Base-by-base conservation (phyloP, 2,797 vertebrate genomes). In the Chloroceryle amazona region DNA sequence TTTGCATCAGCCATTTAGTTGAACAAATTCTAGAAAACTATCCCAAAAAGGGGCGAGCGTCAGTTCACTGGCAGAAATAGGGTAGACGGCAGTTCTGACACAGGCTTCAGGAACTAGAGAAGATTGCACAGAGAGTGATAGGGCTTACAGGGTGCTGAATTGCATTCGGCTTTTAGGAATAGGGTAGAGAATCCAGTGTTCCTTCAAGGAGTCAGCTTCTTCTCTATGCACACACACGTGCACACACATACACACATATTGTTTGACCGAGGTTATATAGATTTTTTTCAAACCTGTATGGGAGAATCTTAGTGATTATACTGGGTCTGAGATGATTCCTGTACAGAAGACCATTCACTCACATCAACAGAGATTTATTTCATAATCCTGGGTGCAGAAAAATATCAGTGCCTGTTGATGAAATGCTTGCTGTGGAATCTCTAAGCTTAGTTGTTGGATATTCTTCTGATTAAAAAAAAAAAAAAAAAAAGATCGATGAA, bases 401-500 rank as follows among this genome's bases (percentile, higher is more conserved):
- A 95, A 78, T 89, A 89, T 72, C 65, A 31, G 54, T 31, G 75
- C 54, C 44, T 51, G 51, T 39, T 93, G 94, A 90, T 94, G 72
- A 87, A 93, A 93, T 81, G n/a, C 62, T 93, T 81, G 62, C 65
- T 81, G 49, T 89, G 68, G 81, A 78, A 80, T 68, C 65, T 68
- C 37, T 57, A 35, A n/a, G 55, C 68, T 95, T 86, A 81, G 46
- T 33, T 86, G 84, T 68, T 89, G 68, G 81, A 66, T 81, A 88
- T n/a, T 75, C 37, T 63, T 86, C 57, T 94, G 92, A 96, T 92
- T 93, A 74, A 79, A 78, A 90, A 88, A 90, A 91, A 86, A 91
- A 86, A 86, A 79, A 89, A 90, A 94, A 78, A 80, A 9, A 70
- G 37, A 91, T 74, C 91, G 83, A 97, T 94, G 79, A 90, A 94